These are phyloP conservation scores for Pogoniulus pusillus DNA, from an alignment of 2,797 vertebrate species.

Conservation along the genomic window DNA sequence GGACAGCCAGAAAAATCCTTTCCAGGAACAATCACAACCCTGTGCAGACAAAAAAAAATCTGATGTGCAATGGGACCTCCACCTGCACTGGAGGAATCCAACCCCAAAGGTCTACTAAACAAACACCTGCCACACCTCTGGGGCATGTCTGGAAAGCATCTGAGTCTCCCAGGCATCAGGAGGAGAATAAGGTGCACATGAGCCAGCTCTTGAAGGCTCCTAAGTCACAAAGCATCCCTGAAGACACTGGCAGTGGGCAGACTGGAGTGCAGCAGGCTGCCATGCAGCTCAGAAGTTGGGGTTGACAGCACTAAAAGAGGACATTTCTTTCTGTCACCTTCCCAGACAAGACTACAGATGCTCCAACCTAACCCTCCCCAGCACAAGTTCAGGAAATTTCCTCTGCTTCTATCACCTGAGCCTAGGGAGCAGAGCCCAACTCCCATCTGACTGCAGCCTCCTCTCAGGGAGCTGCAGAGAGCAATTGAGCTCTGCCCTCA, in stretches of 20 bases:
- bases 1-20: neutral
- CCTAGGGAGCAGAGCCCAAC: too few species aligned
- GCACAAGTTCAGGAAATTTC: too few species aligned
- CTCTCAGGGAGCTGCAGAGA: too few species aligned
- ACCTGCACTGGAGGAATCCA: neutral
- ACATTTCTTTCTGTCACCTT: neutral
- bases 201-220: neutral
- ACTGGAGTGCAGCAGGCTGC: neutral
- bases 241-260: neutral
- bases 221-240: neutral
- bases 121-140: neutral
- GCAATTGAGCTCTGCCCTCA: too few species aligned
- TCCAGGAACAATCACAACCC: neutral
- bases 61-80: neutral
- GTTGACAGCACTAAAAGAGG: neutral
- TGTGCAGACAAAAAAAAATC: neutral
- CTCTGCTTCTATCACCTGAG: too few species aligned
- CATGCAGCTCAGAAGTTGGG: neutral
- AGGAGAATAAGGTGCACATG: neutral
- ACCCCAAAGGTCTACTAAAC: neutral
- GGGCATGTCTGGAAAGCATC: accelerated
- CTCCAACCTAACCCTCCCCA: neutral
- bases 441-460: too few species aligned
- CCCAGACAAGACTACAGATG: neutral
- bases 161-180: neutral